Percentiles rank a stretch among this genome's conserved stretches.
These are phyloP conservation scores for Hydrozoanthus gracilis DNA, from an alignment of 92 coral and sea anemone species.

Conservation along the genomic window DNA sequence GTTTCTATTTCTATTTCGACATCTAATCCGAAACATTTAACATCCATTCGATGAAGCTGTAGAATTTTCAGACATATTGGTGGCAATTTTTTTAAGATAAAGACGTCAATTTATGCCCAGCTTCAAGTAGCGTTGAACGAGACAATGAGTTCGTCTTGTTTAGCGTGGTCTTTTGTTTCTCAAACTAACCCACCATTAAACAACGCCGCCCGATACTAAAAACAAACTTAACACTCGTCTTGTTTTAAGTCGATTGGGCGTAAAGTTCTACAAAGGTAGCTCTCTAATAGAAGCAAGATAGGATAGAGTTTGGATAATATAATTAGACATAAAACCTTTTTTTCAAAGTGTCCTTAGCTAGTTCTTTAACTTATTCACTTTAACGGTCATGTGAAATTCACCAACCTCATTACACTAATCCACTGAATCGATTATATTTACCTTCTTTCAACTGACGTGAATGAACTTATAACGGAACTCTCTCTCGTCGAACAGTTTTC, in stretches of 20 bases:
- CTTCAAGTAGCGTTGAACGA: conserved; percentile 13
- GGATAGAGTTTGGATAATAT: not conserved
- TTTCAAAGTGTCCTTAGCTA: not conserved
- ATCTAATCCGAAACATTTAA: conserved; percentile 12
- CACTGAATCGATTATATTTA: conserved; percentile 25
- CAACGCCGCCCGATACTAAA: conserved; percentile 36
- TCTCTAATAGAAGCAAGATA: not conserved
- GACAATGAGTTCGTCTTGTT: conserved; percentile 27
- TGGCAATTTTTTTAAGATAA: conserved; percentile 1
- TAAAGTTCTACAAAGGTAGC: not conserved
- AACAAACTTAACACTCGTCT: conserved; percentile 23
- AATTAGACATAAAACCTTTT: not conserved
- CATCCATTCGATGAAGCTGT: not conserved
- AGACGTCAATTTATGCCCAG: conserved; percentile 8
- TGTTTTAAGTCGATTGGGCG: not conserved
- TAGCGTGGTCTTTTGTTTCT: conserved; percentile 31
- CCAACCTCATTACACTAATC: not conserved
- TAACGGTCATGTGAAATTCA: not conserved
- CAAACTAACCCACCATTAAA: conserved; percentile 3
- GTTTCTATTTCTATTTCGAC: conserved; percentile 22
- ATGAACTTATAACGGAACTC: conserved; percentile 42
- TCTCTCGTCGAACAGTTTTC: conserved; percentile 19
- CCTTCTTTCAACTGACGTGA: conserved; percentile 60
- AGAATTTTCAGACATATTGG: conserved; percentile 8
- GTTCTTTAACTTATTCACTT: not conserved